These are phyloP conservation scores for Vannuccia rotundouncinata DNA, from an alignment of 2,888 invertebrate species.

Conservation along the genomic window DNA sequence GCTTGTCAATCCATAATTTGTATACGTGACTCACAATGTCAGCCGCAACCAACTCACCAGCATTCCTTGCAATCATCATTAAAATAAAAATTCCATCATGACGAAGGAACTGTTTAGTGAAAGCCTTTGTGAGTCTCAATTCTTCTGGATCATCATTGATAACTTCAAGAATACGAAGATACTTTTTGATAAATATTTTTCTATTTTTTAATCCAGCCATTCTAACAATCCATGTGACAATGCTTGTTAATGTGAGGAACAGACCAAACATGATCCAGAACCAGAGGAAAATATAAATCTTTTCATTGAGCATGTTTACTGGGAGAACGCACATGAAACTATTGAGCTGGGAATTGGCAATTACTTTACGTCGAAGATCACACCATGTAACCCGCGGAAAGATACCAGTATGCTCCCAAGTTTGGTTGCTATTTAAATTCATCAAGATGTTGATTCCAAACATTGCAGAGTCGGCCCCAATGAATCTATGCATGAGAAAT, in stretches of 20 bases:
- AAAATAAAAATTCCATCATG: constrained; percentile 13
- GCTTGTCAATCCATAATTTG: too few relatives aligned
- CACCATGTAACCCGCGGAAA: constrained; percentile 18
- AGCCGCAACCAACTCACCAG: constrained; percentile 1
- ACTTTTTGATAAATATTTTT: constrained; percentile 2
- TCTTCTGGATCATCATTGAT: not conserved
- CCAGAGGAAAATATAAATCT: too few relatives aligned
- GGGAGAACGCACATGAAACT: constrained; percentile 4
- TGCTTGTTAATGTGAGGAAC: not conserved
- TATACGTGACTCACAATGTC: too few relatives aligned
- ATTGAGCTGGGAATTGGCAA: not conserved
- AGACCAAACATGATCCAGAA: too few relatives aligned
- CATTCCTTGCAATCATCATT: not conserved
- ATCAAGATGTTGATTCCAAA: not conserved
- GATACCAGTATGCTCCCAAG: constrained; percentile 9
- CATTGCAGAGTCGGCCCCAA: not conserved
- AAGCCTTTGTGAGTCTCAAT: not conserved
- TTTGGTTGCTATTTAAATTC: not conserved
- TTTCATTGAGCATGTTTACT: too few relatives aligned
- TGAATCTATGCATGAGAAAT: constrained; percentile 8
- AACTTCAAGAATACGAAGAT: not conserved
- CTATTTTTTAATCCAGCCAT: not conserved
- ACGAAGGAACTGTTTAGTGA: not conserved
- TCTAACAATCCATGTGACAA: not conserved
- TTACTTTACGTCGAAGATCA: not conserved